Base-by-base conservation (phyloP, 1,140 invertebrate genomes). In the Drosophila persimilis region DNA sequence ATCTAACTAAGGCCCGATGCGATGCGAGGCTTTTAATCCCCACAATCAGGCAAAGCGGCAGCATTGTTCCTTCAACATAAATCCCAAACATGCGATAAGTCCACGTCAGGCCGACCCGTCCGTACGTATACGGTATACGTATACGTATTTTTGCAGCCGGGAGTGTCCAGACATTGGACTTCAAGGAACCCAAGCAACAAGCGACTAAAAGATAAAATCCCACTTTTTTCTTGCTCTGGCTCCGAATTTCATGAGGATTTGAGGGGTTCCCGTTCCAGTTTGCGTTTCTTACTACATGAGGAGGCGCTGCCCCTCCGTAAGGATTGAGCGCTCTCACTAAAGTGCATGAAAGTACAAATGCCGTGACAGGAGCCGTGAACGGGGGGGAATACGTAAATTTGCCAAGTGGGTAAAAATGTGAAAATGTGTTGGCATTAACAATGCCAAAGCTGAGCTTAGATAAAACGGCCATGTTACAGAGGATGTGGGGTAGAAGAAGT, bases 391-490 rank as follows among this genome's bases (percentile, higher is more conserved):
- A 63, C 81, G 73, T 71, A 69, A 80, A 85, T 84, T 84, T 84
- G 57, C 67, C 80, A 73, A 73, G 58, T 48, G 65, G 66, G 58
- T 65, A 67, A 80, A 79, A 76, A 83, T 70, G 73, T 51, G 70
- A 60, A 74, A 83, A 83, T 76, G 67, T 80, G 73, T 85, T 80
- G 61, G 77, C 69, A 77, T 86, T 86, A 85, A 76, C 73, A 73
- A 77, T 78, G 60, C 61, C 55, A 43, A 67, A 50, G 60, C 73
- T 66, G 63, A 60, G 55, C 62, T 66, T 59, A 59, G 62, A 75
- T 75, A 75, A 67, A 61, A 67, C 13, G 22, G 41, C 39, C 74
- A 67, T 52, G 55, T 51, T 39, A 20, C 56, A 45, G 39, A 60
- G 72, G 63, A 59, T 60, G 44, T 44, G 44, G 13, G 20, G 35